These are phyloP conservation scores for Pocillopora verrucosa DNA, from an alignment of 64 coral and sea anemone genomes.

Conservation along the genomic window DNA sequence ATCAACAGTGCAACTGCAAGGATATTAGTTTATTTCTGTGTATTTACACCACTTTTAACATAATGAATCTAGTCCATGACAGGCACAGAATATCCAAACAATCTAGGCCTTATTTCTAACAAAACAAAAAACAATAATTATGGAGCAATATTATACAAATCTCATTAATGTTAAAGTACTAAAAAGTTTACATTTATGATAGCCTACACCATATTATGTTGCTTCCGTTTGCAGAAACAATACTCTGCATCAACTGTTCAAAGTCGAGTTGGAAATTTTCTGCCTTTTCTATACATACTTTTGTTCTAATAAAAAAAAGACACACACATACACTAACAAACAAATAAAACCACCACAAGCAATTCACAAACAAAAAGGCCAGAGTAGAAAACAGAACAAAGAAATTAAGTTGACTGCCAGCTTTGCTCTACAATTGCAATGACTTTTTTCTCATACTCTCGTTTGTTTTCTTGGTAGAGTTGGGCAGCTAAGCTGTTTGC, in stretches of 20 bases:
- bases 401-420: slow-evolving; percentile 68
- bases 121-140: neutral
- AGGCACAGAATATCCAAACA: neutral
- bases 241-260: neutral
- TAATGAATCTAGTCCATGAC: neutral
- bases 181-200: slow-evolving; percentile 15
- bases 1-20: neutral
- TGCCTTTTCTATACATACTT: neutral
- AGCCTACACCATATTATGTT: slow-evolving; percentile 10
- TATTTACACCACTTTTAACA: slow-evolving; percentile 5
- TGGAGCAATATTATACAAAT: neutral
- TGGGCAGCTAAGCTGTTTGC: slow-evolving; percentile 99
- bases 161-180: neutral
- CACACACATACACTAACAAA: neutral
- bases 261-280: slow-evolving; percentile 8
- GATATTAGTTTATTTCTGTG: slow-evolving; percentile 2
- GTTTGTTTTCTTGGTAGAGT: slow-evolving; percentile 97
- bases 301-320: neutral
- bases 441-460: slow-evolving; percentile 99
- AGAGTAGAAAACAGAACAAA: neutral
- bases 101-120: neutral
- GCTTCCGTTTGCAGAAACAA: neutral
- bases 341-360: neutral
- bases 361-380: neutral
- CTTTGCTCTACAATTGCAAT: slow-evolving; percentile 91